A percentile compares a stretch with the other conserved stretches of the same genome.
These are phyloP conservation scores for Erythrocebus patas DNA, from an alignment of 2,113 vertebrate species.

Conservation along the genomic window DNA sequence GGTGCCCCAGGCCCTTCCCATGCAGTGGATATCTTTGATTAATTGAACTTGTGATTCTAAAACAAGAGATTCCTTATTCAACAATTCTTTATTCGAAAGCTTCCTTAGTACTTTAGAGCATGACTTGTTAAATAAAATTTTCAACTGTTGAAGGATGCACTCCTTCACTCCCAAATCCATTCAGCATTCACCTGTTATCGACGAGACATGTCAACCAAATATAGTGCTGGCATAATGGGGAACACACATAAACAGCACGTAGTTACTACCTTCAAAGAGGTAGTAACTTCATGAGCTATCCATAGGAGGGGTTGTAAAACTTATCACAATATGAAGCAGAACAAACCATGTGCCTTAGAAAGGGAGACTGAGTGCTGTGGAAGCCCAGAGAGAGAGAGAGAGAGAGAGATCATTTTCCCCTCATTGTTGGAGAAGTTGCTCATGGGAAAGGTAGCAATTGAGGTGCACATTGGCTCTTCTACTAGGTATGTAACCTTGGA, in stretches of 20 bases:
- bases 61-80: neutral
- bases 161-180: neutral
- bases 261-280: neutral
- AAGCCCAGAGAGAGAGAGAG: neutral
- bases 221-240: neutral
- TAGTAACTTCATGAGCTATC: too few relatives aligned
- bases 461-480: neutral
- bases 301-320: fast-evolving
- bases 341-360: neutral
- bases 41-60: neutral
- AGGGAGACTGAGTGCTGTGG: neutral
- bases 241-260: neutral
- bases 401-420: neutral
- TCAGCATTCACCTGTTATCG: neutral
- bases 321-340: neutral
- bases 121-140: neutral
- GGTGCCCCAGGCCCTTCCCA: neutral
- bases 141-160: neutral
- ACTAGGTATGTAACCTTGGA: neutral
- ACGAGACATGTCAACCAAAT: neutral
- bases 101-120: neutral
- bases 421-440: neutral
- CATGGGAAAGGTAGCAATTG: neutral
- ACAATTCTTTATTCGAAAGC: neutral
- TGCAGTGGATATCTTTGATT: neutral